A percentile compares a stretch with the other conserved stretches of the same genome.
phyloP scores from a whole-genome alignment of 2,113 vertebrate species.

The Cheirogaleus medius region DNA sequence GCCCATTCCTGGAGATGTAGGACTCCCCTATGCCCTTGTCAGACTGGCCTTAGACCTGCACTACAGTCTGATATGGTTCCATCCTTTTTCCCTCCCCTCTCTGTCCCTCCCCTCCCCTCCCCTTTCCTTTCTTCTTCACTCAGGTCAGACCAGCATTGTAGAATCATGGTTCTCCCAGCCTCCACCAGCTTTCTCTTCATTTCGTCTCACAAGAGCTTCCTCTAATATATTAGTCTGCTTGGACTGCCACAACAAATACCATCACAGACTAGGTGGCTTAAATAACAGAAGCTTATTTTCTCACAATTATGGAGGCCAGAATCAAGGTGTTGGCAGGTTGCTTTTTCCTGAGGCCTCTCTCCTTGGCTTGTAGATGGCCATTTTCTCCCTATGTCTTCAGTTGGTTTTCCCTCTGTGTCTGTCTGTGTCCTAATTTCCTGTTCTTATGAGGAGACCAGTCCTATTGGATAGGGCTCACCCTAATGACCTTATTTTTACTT shows the following conservation, averaged over 20 bases:
- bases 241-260: background rate
- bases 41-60: background rate
- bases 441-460: background rate
- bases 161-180: background rate
- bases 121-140: background rate
- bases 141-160: background rate
- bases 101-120: too few species aligned
- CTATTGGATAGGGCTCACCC: background rate
- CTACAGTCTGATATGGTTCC: background rate
- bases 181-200: background rate
- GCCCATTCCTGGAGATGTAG: fast-evolving
- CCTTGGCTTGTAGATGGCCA: background rate
- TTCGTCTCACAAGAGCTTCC: background rate
- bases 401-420: background rate
- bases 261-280: background rate
- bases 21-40: background rate
- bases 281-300: background rate
- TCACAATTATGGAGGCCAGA: background rate
- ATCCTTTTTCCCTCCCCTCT: background rate
- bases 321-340: background rate
- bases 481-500: background rate
- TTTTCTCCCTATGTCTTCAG: background rate
- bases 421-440: background rate
- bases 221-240: background rate
- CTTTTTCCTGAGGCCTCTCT: background rate